These are phyloP conservation scores for Proteles cristata DNA, from an alignment of 2,113 vertebrate genomes.

Conservation along the genomic window DNA sequence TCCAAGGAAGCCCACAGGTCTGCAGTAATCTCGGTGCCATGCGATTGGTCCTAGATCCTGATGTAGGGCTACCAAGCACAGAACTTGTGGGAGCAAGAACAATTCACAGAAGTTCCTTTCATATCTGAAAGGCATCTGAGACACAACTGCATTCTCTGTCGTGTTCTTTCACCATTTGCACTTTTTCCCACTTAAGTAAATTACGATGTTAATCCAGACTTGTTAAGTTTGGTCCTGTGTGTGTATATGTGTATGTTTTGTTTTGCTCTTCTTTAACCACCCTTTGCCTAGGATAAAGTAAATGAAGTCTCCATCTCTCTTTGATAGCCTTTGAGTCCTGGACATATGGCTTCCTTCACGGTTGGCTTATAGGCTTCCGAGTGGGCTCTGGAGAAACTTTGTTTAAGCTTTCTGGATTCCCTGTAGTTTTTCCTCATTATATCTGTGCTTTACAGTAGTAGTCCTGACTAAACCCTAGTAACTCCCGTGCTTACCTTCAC, in stretches of 20 bases:
- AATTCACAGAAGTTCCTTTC: constrained; percentile 7
- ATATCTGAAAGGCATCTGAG: not conserved
- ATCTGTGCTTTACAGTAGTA: not conserved
- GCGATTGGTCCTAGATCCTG: not conserved
- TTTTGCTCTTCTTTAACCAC: not conserved
- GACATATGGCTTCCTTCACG: not conserved
- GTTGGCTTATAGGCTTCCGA: not conserved
- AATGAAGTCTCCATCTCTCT: not conserved
- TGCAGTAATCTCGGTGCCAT: not conserved
- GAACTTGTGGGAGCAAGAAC: not conserved
- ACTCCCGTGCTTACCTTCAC: constrained; percentile 38
- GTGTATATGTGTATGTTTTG: too few species aligned
- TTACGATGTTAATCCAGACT: not conserved
- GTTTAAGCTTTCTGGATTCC: not conserved
- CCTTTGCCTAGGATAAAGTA: not conserved
- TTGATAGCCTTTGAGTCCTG: not conserved
- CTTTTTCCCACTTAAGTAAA: constrained; percentile 28
- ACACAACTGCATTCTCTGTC: not conserved
- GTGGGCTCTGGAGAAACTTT: constrained; percentile 25
- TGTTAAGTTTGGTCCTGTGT: not conserved
- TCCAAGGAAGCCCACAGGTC: not conserved
- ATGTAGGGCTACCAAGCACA: not conserved
- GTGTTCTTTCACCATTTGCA: not conserved
- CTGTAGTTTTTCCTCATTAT: not conserved
- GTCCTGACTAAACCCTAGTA: constrained; percentile 4